Conservation (phyloP, 2,113 vertebrate genomes). For the Vombatus ursinus region DNA sequence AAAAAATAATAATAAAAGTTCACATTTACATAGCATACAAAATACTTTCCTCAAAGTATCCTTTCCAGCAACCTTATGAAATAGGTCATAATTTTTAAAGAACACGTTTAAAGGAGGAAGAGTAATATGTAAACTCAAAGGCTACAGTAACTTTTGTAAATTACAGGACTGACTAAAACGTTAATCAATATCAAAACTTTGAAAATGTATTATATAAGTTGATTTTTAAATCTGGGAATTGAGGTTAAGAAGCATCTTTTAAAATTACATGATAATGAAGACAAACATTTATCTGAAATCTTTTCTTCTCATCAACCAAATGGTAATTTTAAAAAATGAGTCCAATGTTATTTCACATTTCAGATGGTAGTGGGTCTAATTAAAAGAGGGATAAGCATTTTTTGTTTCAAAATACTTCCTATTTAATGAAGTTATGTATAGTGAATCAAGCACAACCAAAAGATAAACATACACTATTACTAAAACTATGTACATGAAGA, state of each 20-base stretch:
- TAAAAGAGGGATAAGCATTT: background rate
- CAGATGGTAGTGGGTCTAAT: background rate
- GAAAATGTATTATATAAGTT: background rate
- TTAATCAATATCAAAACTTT: conserved; percentile 22
- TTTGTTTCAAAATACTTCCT: background rate
- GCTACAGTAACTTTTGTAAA: conserved; percentile 11
- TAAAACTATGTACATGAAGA: background rate
- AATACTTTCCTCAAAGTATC: background rate
- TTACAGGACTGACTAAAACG: background rate
- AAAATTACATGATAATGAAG: background rate
- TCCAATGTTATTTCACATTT: background rate
- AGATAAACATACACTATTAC: background rate
- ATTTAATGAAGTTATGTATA: background rate
- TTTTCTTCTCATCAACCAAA: conserved; percentile 6
- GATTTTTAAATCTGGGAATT: background rate
- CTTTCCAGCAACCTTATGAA: background rate
- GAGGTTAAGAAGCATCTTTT: background rate
- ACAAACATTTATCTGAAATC: background rate
- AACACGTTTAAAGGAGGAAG: background rate
- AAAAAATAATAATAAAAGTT: background rate
- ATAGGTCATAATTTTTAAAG: background rate
- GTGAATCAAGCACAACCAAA: background rate
- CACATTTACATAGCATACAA: background rate
- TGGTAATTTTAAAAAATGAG: background rate
- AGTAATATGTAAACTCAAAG: conserved; percentile 11